phyloP scores from a whole-genome alignment of 2,888 invertebrate species.

The Drosophila merina region DNA sequence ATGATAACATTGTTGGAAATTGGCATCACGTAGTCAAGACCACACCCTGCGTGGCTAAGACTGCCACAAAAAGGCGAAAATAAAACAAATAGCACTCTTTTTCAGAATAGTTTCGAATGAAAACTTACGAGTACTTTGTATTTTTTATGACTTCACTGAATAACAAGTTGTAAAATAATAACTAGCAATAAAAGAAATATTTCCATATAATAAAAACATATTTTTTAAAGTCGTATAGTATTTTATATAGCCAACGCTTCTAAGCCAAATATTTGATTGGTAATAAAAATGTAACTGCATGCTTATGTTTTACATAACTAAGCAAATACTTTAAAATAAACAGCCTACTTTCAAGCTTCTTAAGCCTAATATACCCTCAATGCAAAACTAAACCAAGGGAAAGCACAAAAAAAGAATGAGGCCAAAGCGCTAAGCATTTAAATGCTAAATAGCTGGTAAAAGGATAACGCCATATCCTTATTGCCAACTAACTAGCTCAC shows the following conservation, averaged over 20 bases:
- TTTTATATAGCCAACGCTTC: neutral
- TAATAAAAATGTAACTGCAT: too few species aligned
- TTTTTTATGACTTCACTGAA: neutral
- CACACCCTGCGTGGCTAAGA: constrained; percentile 9
- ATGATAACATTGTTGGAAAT: constrained; percentile 60
- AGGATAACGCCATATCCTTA: constrained; percentile 76
- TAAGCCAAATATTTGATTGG: neutral
- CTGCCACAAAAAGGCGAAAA: constrained; percentile 6
- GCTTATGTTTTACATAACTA: too few species aligned
- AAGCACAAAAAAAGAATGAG: constrained; percentile 36
- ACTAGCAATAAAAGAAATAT: neutral
- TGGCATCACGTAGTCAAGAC: constrained; percentile 61
- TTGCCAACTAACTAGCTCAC: constrained; percentile 59
- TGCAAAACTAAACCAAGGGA: neutral
- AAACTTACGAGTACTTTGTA: neutral
- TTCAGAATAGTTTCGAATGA: neutral
- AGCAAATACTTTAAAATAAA: too few species aligned
- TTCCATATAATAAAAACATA: neutral
- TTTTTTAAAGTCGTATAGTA: neutral
- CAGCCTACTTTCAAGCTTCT: too few species aligned
- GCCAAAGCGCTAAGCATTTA: constrained; percentile 69
- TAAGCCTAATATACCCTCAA: constrained; percentile 1
- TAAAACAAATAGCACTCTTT: constrained; percentile 7
- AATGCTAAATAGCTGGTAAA: constrained; percentile 80
- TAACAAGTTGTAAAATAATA: neutral